phyloP scores from a whole-genome alignment of 2,888 invertebrate species.

The Dimorphilus gyrociliatus region DNA sequence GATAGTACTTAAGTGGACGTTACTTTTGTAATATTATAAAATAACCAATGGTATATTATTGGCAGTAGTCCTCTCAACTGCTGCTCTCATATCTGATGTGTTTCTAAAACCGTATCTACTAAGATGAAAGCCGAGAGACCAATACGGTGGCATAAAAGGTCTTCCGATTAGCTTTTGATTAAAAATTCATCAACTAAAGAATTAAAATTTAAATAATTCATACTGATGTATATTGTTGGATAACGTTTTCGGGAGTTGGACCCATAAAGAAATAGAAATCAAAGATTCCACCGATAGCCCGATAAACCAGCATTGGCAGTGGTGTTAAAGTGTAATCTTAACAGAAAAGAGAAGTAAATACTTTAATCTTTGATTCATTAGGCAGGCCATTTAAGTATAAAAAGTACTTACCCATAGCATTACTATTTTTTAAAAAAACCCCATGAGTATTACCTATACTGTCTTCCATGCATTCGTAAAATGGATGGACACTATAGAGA shows the following conservation, averaged over 20 bases:
- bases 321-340: slow-evolving; percentile 41
- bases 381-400: background rate
- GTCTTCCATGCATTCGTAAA: slow-evolving; percentile 55
- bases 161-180: slow-evolving; percentile 45
- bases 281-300: slow-evolving; percentile 63
- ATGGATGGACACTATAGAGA: slow-evolving; percentile 65
- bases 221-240: slow-evolving; percentile 33
- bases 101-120: slow-evolving; percentile 47
- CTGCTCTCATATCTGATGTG: slow-evolving; percentile 19
- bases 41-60: slow-evolving; percentile 28
- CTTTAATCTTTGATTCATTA: background rate
- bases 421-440: slow-evolving; percentile 62
- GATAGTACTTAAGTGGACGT: too few species aligned
- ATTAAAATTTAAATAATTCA: slow-evolving; percentile 4
- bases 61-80: slow-evolving; percentile 23
- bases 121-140: slow-evolving; percentile 72
- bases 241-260: slow-evolving; percentile 48
- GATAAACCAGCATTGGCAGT: slow-evolving; percentile 60
- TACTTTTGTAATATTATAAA: too few species aligned
- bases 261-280: slow-evolving; percentile 63
- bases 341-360: slow-evolving; percentile 1
- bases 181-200: background rate
- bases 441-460: slow-evolving; percentile 48
- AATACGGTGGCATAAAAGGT: slow-evolving; percentile 68
- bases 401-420: slow-evolving; percentile 42